Base-by-base conservation (phyloP, 2,797 vertebrate species). In the Sorex maritimensis region DNA sequence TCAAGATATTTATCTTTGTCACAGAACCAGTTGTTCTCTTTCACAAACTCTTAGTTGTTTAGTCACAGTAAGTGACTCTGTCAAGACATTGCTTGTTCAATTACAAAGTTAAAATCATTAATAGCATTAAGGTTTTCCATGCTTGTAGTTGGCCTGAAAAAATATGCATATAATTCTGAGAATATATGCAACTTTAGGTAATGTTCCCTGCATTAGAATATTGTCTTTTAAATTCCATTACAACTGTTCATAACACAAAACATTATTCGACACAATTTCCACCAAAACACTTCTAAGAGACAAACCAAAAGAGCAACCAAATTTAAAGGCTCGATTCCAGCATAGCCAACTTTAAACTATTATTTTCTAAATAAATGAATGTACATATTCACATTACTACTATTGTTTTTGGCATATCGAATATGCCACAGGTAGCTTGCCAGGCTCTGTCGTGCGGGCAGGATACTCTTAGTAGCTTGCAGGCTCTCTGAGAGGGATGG, bases 301-400 rank as follows among this genome's bases (percentile, higher is more conserved):
- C 12, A 86, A 80, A 74, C 24, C 14, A 78, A 95, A 86, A 92
- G 58, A 58, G 28, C 49, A 77, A 75, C 24, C 34, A 89, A 88
- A 23, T 10, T 81, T 69, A 96, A 94, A 93, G 58, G 75, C 88
- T 92, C 91, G 67, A 63, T 79, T 78, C 19, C 73, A 55, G 78
- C 14, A 83, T 0, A 23, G 1, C 55, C 88, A 95, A 88, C 72
- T 96, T 97, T 58, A 96, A 97, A 95, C 74, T 74, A 91, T 0
- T 26, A 71, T 82, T 96, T 95, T 74, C 79, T 96, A 97, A 97
- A 52, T 93, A 58, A 80, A 85, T 94, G 58, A 82, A 61, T 75
- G 95, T 49, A 89, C 7, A 67, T 92, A 95, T 88, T n/a, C 10
- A 52, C 49, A 92, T 19, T 88, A 86, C 34, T 34, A 34, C 34